Evolutionary conservation across 2,113 vertebrate species (phyloP).

Genomic region (Leptocoma aspasia): DNA sequence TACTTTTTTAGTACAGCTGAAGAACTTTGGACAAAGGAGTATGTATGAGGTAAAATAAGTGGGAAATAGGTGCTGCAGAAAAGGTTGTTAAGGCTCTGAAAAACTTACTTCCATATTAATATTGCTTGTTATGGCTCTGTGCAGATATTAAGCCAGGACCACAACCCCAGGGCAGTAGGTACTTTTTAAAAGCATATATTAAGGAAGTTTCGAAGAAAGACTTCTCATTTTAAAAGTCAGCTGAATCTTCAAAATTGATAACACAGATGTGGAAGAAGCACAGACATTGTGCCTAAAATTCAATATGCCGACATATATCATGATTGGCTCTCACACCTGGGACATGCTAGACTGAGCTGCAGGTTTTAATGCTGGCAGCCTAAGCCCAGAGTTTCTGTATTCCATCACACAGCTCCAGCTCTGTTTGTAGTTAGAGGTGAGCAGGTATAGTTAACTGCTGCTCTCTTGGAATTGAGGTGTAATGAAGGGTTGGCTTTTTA

Average conservation of each 20-base stretch:
- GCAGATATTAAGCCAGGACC: background rate
- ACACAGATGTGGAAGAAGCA: background rate
- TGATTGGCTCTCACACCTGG: background rate
- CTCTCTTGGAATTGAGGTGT: background rate
- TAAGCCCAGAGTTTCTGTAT: background rate
- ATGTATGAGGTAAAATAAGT: background rate
- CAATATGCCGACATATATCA: accelerated
- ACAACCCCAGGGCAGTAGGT: background rate
- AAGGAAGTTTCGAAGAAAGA: background rate
- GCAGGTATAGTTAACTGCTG: background rate
- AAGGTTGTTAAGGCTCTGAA: background rate
- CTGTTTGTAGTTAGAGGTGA: background rate
- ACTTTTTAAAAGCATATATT: background rate
- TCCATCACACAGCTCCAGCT: background rate
- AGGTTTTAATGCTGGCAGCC: background rate
- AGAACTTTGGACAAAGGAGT: background rate
- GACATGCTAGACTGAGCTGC: background rate
- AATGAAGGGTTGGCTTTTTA: background rate
- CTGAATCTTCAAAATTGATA: background rate
- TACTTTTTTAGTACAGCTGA: background rate
- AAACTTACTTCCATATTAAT: background rate
- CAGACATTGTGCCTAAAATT: background rate
- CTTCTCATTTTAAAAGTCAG: background rate
- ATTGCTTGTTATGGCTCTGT: background rate
- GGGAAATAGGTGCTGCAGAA: background rate